Evolutionary conservation across 2,888 invertebrate species (phyloP).

Genomic region (Zonitis immaculata): DNA sequence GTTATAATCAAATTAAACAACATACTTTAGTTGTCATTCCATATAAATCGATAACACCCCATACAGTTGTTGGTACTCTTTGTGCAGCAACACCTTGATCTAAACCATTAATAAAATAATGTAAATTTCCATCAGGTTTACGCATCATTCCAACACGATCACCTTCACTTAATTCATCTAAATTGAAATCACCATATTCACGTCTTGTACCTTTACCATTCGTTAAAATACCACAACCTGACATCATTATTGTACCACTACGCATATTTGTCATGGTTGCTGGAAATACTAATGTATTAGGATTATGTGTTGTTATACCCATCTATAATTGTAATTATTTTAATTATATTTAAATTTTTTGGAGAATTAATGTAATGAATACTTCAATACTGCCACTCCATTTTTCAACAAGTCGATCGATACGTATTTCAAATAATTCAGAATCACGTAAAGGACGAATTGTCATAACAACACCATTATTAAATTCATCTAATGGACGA

Average conservation of each 20-base stretch:
- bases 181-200: constrained; percentile 89
- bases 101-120: constrained; percentile 89
- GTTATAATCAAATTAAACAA: constrained; percentile 1
- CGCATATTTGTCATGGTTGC: constrained; percentile 98
- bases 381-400: constrained; percentile 92
- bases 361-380: constrained; percentile 13
- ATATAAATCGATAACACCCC: constrained; percentile 94
- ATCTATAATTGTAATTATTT: constrained; percentile 55
- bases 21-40: constrained; percentile 91
- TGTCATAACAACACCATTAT: constrained; percentile 95
- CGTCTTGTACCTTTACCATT: constrained; percentile 92
- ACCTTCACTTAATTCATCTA: constrained; percentile 89
- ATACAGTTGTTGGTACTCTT: constrained; percentile 72
- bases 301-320: constrained; percentile 91
- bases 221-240: constrained; percentile 92
- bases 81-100: constrained; percentile 90
- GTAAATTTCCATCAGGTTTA: constrained; percentile 76
- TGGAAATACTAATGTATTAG: constrained; percentile 83
- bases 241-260: constrained; percentile 91
- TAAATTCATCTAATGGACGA: constrained; percentile 88
- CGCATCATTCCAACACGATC: constrained; percentile 91
- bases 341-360: background rate
- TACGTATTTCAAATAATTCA: constrained; percentile 91
- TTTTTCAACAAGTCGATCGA: constrained; percentile 88
- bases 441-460: constrained; percentile 80